Base-by-base conservation (phyloP, 2,888 invertebrate genomes). In the Cancer borealis region DNA sequence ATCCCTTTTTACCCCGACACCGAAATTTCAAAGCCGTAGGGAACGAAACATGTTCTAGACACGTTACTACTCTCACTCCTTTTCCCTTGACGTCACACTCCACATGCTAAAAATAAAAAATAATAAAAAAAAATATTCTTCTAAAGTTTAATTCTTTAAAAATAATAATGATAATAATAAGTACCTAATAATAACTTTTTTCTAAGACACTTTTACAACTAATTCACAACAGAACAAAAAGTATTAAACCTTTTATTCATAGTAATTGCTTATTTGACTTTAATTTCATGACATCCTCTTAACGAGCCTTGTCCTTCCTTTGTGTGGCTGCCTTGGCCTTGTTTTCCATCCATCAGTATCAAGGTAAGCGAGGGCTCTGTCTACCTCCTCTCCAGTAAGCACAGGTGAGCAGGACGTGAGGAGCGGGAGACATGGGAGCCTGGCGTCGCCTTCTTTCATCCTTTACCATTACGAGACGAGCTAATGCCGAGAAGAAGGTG, bases 371-470 rank as follows among this genome's bases (percentile, higher is more conserved):
- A 66, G 4, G 66, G n/a, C n/a, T 66, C 66, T 66, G 66, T 66
- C 66, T n/a, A 4, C n/a, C 66, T 6, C 66, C n/a, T n/a, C 17
- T 66, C n/a, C 21, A 66, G 66, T n/a, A 66, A 14, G n/a, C 3
- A 66, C 66, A 66, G 66, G 66, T 66, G n/a, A 66, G 66, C 66
- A n/a, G n/a, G n/a, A n/a, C 66, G 66, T n/a, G 66, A 66, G 66
- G n/a, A n/a, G 66, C 66, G 66, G 66, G 21, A 66, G 66, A 66
- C 66, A 66, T n/a, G 66, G n/a, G 66, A 66, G 66, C 66, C 66
- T 66, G 66, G 21, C 66, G n/a, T 66, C 54, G n/a, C 66, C 66
- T 66, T 66, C 6, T 66, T 66, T 66, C 66, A n/a, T 66, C 66
- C 66, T 66, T 66, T n/a, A n/a, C 66, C 66, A n/a, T 66, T 66